A percentile compares a stretch with the other conserved stretches of the same genome.
Conservation (phyloP, 2,113 vertebrate genomes). For the Eurypyga helias region DNA sequence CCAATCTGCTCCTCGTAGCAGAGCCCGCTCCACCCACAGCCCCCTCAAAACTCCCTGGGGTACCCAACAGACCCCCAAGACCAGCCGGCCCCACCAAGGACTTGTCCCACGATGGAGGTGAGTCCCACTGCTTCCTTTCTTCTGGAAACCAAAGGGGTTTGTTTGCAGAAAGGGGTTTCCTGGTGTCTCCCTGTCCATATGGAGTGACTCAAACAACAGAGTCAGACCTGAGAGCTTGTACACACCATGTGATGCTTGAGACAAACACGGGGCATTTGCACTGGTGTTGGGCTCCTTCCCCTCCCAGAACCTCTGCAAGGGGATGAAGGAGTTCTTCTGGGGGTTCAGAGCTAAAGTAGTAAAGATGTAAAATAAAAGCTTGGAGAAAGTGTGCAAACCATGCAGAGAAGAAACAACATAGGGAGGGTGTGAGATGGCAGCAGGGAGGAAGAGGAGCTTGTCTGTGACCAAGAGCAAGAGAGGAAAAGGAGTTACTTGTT, state of each 20-base stretch:
- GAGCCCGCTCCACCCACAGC: not conserved
- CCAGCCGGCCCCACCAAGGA: not conserved
- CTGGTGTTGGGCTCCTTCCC: not conserved
- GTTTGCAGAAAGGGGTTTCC: not conserved
- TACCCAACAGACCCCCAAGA: not conserved
- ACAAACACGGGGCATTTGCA: not conserved
- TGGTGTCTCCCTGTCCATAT: rapidly evolving
- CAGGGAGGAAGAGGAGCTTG: not conserved
- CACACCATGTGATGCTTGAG: not conserved
- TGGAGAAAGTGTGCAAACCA: not conserved
- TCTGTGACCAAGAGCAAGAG: not conserved
- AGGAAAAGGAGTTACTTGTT: not conserved
- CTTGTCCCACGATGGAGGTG: not conserved
- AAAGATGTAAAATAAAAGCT: not conserved
- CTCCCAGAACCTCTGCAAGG: not conserved
- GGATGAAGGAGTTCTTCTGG: not conserved
- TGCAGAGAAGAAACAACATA: not conserved
- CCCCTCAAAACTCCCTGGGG: not conserved
- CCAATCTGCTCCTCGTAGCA: not conserved
- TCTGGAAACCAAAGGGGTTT: not conserved
- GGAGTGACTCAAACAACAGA: not conserved
- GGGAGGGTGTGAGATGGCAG: not conserved
- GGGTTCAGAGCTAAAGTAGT: not conserved
- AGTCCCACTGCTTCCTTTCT: not conserved
- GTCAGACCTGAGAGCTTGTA: not conserved